phyloP scores from a whole-genome alignment of 2,113 vertebrate species.

The Antigone vipio region DNA sequence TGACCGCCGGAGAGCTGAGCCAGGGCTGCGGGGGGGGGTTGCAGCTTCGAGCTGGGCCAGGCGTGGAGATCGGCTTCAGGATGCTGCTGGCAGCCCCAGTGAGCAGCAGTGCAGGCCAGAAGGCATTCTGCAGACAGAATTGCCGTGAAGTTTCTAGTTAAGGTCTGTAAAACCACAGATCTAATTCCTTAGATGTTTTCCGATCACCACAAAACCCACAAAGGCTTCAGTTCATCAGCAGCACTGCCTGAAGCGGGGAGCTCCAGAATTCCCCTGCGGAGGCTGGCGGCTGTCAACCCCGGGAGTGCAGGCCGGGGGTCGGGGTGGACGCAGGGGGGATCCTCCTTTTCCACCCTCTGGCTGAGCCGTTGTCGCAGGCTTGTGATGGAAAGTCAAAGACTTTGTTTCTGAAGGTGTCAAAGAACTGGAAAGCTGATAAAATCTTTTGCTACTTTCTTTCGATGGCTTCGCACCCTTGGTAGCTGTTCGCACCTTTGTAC shows the following conservation, averaged over 20 bases:
- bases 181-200: background rate
- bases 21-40: background rate
- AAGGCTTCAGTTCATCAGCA: accelerated
- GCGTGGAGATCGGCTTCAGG: background rate
- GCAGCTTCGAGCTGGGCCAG: background rate
- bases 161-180: background rate
- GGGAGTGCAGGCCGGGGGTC: background rate
- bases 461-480: background rate
- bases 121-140: background rate
- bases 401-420: background rate
- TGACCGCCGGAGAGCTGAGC: background rate
- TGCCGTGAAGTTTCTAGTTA: background rate
- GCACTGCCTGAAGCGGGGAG: background rate
- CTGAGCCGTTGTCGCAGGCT: background rate
- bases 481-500: background rate
- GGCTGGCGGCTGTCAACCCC: background rate
- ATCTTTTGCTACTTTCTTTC: background rate
- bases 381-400: background rate
- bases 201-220: background rate
- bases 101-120: background rate
- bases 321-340: accelerated
- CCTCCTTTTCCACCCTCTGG: background rate
- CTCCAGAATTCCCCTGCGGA: background rate
- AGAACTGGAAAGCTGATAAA: background rate
- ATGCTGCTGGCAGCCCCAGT: background rate